Conservation (phyloP, 2,888 invertebrate genomes). For the Piscicola geometra region DNA sequence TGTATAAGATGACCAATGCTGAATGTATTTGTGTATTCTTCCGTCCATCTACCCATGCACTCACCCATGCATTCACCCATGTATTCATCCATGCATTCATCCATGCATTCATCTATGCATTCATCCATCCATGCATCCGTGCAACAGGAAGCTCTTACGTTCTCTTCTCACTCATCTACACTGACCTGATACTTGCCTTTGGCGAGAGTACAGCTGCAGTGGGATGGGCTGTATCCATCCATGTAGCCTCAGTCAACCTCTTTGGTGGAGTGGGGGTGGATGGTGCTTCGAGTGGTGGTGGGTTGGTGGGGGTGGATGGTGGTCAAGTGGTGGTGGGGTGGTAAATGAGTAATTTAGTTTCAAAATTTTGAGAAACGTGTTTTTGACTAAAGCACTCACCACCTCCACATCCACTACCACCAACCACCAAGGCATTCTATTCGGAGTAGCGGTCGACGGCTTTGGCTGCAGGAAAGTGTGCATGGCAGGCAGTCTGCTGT, state of each 20-base stretch:
- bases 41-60: no score
- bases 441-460: slow-evolving; percentile 32
- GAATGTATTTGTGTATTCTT: no score
- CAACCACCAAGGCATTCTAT: slow-evolving; percentile 30
- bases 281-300: no score
- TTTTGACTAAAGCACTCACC: no score
- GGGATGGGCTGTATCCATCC: slow-evolving; percentile 37
- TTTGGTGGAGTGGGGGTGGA: slow-evolving; percentile 21
- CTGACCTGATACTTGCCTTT: slow-evolving; percentile 32
- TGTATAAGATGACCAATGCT: no score
- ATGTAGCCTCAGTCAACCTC: slow-evolving; percentile 33
- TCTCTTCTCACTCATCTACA: slow-evolving; percentile 37
- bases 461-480: slow-evolving; percentile 37
- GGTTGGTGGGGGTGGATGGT: no score
- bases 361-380: no score
- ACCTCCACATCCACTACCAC: not conserved
- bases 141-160: slow-evolving; percentile 37
- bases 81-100: no score
- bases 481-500: slow-evolving; percentile 33
- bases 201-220: slow-evolving; percentile 26
- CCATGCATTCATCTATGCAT: no score
- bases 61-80: no score
- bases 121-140: no score
- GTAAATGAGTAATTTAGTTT: not conserved
- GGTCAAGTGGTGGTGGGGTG: no score